Conservation (phyloP, 2,888 invertebrate species). For the Lottia scabra region DNA sequence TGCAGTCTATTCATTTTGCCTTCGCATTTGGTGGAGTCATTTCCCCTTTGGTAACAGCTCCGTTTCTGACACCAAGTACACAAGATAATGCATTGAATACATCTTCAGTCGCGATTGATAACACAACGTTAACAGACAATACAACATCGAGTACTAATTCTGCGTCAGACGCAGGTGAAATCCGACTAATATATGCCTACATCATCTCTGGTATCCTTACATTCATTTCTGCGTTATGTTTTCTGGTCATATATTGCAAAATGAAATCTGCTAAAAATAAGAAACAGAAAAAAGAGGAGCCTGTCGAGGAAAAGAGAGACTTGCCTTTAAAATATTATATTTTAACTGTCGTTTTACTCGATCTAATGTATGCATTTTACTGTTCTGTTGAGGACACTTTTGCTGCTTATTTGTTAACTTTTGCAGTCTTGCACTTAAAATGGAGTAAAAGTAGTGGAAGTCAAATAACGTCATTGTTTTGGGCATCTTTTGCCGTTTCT, state of each 20-base stretch:
- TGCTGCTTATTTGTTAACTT: conserved; percentile 64
- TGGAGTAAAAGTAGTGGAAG: conserved; percentile 59
- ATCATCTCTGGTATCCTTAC: conserved; percentile 37
- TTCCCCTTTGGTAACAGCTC: conserved; percentile 69
- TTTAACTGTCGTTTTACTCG: conserved; percentile 56
- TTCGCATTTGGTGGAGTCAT: conserved; percentile 71
- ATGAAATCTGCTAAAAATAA: conserved; percentile 22
- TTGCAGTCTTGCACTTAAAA: conserved; percentile 57
- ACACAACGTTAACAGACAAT: neutral
- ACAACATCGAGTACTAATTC: conserved; percentile 2
- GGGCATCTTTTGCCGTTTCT: conserved; percentile 67
- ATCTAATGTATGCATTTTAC: conserved; percentile 64
- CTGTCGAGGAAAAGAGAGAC: conserved; percentile 19
- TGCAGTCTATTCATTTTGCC: conserved; percentile 70
- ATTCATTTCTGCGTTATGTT: conserved; percentile 25
- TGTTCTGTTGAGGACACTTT: conserved; percentile 67
- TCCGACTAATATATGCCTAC: conserved; percentile 32
- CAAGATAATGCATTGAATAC: neutral
- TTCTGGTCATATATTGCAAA: conserved; percentile 25
- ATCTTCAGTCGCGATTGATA: neutral
- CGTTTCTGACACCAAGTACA: conserved; percentile 58
- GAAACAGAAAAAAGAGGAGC: conserved; percentile 12
- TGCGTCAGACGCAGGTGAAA: conserved; percentile 4
- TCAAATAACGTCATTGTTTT: conserved; percentile 65
- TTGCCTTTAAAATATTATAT: conserved; percentile 31